Percentiles rank a stretch among this genome's conserved stretches.
Evolutionary conservation across 1,140 invertebrate genomes (phyloP).

Genomic region (Choristoneura fumiferana): DNA sequence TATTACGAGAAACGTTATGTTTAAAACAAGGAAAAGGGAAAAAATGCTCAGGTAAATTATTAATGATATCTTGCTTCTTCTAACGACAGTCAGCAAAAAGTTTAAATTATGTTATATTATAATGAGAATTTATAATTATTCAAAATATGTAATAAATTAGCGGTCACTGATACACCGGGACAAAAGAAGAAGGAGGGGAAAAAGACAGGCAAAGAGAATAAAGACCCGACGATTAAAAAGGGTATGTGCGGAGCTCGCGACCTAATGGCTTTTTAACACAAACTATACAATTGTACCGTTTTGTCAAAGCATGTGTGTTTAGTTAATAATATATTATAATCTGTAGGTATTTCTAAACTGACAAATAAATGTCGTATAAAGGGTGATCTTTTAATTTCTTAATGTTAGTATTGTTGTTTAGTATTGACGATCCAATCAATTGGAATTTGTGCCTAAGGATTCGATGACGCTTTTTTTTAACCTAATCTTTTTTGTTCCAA

Average conservation of each 20-base stretch:
- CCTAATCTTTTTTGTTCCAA: too few relatives aligned
- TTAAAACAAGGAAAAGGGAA: slow-evolving; percentile 75
- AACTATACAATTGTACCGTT: too few relatives aligned
- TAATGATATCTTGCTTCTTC: not conserved
- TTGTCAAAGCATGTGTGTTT: too few relatives aligned
- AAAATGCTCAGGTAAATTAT: slow-evolving; percentile 64
- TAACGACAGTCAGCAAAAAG: not conserved
- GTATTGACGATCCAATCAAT: too few relatives aligned
- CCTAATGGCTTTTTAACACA: not conserved
- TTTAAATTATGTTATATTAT: not conserved
- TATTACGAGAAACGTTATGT: slow-evolving; percentile 70
- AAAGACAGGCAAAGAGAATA: slow-evolving; percentile 68
- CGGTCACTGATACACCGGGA: slow-evolving; percentile 43
- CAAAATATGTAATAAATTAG: slow-evolving; percentile 37
- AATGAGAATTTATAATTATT: slow-evolving; percentile 17
- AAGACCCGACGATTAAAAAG: slow-evolving; percentile 61
- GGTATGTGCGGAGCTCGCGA: slow-evolving; percentile 56
- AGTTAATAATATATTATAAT: slow-evolving; percentile 19
- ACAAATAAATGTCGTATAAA: too few relatives aligned
- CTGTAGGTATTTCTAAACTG: too few relatives aligned
- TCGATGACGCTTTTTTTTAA: too few relatives aligned
- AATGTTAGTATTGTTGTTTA: too few relatives aligned
- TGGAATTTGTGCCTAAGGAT: too few relatives aligned
- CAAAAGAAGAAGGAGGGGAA: slow-evolving; percentile 62
- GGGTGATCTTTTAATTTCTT: too few relatives aligned